These are phyloP conservation scores for Mesorhabditis sp. DNA, from an alignment of 2,888 invertebrate species.

Conservation along the genomic window DNA sequence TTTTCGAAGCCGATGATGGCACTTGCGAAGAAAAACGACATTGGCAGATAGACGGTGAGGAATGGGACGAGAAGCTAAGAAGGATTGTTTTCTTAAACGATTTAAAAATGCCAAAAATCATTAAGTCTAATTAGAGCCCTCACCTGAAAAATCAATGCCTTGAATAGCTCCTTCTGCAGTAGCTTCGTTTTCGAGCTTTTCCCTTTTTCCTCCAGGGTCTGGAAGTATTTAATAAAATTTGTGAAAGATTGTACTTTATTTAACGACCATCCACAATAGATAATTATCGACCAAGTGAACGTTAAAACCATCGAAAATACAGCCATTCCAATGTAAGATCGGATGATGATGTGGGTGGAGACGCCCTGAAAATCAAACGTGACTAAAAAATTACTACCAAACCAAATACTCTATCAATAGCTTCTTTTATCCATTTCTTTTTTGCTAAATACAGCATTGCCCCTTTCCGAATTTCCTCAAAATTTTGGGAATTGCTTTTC, in stretches of 20 bases:
- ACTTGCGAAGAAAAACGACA: background rate
- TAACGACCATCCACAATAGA: background rate
- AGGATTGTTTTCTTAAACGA: background rate
- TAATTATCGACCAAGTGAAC: background rate
- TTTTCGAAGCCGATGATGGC: background rate
- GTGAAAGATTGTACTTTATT: background rate
- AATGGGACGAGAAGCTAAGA: background rate
- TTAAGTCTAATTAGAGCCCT: background rate
- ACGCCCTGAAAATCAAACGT: background rate
- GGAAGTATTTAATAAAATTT: background rate
- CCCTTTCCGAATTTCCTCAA: too few relatives aligned
- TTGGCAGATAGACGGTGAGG: background rate
- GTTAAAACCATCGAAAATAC: background rate
- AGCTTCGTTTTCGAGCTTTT: background rate
- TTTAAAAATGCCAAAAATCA: background rate
- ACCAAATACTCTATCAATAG: background rate
- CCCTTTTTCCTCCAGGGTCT: background rate
- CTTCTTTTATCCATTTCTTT: too few relatives aligned
- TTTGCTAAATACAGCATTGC: too few relatives aligned
- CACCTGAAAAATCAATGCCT: background rate
- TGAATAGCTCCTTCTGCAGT: slow-evolving; percentile 2
- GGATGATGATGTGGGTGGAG: slow-evolving; percentile 2
- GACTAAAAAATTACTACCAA: background rate
- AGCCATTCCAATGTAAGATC: background rate
- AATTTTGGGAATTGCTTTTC: too few relatives aligned